These are phyloP conservation scores for Diplodus puntazzo DNA, from an alignment of 2,797 vertebrate genomes.

Conservation along the genomic window DNA sequence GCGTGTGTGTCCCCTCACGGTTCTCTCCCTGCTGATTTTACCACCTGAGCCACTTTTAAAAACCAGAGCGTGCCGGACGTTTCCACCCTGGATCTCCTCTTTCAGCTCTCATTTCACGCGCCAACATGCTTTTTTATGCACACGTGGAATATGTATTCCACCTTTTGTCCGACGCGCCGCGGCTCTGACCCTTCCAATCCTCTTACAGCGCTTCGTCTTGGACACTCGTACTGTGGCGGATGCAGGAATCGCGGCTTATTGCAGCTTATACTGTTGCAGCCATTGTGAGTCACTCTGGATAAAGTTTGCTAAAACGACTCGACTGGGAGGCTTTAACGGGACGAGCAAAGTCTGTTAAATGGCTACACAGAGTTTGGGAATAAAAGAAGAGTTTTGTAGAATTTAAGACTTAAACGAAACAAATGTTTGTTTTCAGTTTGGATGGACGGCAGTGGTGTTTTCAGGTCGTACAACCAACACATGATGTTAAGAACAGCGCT, in stretches of 20 bases:
- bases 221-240: conserved; percentile 40
- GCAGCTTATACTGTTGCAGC: conserved; percentile 28
- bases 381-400: background rate
- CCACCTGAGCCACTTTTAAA: background rate
- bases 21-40: background rate
- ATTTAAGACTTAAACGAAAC: background rate
- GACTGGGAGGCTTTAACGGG: background rate
- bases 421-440: background rate
- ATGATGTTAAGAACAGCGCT: background rate
- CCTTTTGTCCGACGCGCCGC: conserved; percentile 25
- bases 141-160: conserved; percentile 17
- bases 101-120: conserved; percentile 27
- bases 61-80: background rate
- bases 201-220: conserved; percentile 39
- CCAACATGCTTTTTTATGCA: conserved; percentile 7
- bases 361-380: background rate
- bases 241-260: conserved; percentile 41
- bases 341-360: background rate
- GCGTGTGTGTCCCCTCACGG: background rate
- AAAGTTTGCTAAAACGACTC: conserved; percentile 19
- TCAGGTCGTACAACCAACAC: too few species aligned
- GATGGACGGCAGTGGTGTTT: background rate
- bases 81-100: background rate
- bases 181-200: conserved; percentile 51
- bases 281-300: conserved; percentile 52